Evolutionary conservation across 2,888 invertebrate species (phyloP).

Genomic region (Himalopsyche japonica): DNA sequence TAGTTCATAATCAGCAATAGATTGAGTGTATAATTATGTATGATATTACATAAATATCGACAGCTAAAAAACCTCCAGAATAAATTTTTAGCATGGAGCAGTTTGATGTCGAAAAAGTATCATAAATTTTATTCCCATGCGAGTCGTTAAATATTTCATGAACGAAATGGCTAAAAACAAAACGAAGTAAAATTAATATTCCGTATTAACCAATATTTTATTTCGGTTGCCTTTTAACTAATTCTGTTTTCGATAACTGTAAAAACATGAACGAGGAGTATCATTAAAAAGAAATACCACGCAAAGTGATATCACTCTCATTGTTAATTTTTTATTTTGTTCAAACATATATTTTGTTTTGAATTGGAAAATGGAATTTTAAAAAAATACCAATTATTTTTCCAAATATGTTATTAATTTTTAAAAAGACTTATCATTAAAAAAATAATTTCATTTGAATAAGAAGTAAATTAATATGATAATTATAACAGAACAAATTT

Average conservation of each 20-base stretch:
- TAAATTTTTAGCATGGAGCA: not conserved
- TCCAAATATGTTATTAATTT: too few relatives aligned
- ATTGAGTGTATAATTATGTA: not conserved
- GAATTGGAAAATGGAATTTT: too few relatives aligned
- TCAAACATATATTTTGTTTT: too few relatives aligned
- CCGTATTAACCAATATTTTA: not conserved
- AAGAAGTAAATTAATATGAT: too few relatives aligned
- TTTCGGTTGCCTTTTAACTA: not conserved
- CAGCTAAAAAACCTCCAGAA: not conserved
- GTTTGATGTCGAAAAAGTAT: not conserved
- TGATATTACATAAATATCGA: not conserved
- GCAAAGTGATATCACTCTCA: too few relatives aligned
- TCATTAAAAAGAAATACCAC: too few relatives aligned
- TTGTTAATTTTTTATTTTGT: too few relatives aligned
- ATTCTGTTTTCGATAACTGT: not conserved
- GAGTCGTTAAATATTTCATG: conserved; percentile 2
- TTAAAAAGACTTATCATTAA: too few relatives aligned
- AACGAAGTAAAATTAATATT: not conserved
- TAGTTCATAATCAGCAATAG: not conserved
- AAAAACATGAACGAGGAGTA: not conserved
- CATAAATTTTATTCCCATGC: conserved; percentile 6
- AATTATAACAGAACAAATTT: too few relatives aligned
- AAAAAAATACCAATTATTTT: too few relatives aligned
- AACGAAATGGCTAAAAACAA: not conserved
- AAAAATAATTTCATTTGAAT: too few relatives aligned